Evolutionary conservation across 2,888 invertebrate species (phyloP).

Genomic region (Epistrophe grossulariae): DNA sequence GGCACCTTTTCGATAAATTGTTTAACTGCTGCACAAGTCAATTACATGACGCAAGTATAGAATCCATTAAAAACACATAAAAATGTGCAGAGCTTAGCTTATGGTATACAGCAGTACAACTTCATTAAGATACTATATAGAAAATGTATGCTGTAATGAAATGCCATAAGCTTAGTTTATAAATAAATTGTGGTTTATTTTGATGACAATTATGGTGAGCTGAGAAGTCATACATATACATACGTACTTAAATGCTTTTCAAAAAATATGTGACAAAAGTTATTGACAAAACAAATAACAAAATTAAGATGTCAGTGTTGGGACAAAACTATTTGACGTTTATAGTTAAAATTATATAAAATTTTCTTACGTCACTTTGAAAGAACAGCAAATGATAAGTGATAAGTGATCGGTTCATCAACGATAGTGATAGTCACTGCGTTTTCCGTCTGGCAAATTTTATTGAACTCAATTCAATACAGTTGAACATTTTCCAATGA

Average conservation of each 20-base stretch:
- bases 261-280: neutral
- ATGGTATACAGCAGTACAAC: constrained; percentile 23
- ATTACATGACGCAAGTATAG: neutral
- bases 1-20: constrained; percentile 39
- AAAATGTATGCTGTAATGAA: constrained; percentile 3
- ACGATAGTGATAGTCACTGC: no score
- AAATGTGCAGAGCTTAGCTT: neutral
- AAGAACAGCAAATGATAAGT: no score
- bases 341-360: no score
- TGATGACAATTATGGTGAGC: constrained; percentile 6
- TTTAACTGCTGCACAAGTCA: constrained; percentile 12
- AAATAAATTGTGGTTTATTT: constrained; percentile 6
- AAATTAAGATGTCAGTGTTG: constrained; percentile 3
- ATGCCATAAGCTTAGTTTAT: constrained; percentile 13
- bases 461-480: no score
- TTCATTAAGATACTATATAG: constrained; percentile 3
- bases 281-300: neutral
- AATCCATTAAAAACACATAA: neutral
- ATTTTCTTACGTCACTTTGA: no score
- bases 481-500: no score
- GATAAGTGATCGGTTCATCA: no score
- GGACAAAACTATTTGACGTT: neutral
- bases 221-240: neutral
- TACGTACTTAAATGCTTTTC: neutral
- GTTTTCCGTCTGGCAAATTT: no score